Evolutionary conservation across 2,888 invertebrate species (phyloP).

Genomic region (Drosophila merina): DNA sequence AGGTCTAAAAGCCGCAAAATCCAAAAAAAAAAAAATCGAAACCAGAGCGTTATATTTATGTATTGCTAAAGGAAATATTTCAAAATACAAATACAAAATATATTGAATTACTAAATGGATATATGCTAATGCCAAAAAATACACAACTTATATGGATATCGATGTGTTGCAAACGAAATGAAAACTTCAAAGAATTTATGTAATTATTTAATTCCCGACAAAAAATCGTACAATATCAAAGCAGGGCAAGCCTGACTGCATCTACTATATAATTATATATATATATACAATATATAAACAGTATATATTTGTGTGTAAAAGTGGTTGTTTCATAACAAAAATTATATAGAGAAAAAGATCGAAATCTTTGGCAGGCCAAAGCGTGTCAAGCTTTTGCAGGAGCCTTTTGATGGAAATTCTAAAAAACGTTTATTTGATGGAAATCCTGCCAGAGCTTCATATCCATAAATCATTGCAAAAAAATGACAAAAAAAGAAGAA

Average conservation of each 20-base stretch:
- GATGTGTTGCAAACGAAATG: conserved; percentile 20
- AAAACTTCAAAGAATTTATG: conserved; percentile 22
- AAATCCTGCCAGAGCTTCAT: conserved; percentile 1
- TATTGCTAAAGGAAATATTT: conserved; percentile 23
- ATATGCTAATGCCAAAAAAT: conserved; percentile 4
- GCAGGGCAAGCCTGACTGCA: neutral
- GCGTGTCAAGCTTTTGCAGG: neutral
- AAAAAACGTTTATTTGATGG: neutral
- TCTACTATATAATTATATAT: neutral
- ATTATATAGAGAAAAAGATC: neutral
- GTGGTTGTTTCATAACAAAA: conserved; percentile 10
- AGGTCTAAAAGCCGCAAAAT: neutral
- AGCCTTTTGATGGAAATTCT: neutral
- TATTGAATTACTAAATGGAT: conserved; percentile 5
- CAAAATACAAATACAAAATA: conserved; percentile 8
- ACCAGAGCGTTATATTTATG: conserved; percentile 34
- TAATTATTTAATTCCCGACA: conserved; percentile 20
- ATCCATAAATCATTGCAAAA: neutral
- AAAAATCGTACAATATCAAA: conserved; percentile 23
- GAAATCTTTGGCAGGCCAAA: conserved; percentile 18
- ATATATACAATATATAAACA: conserved; percentile 8
- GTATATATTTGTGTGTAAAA: conserved; percentile 4
- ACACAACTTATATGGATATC: conserved; percentile 18
- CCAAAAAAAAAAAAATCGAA: neutral
- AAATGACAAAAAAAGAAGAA: neutral